Evolutionary conservation across 2,888 invertebrate genomes (phyloP).

Genomic region (Capitulum mitella): DNA sequence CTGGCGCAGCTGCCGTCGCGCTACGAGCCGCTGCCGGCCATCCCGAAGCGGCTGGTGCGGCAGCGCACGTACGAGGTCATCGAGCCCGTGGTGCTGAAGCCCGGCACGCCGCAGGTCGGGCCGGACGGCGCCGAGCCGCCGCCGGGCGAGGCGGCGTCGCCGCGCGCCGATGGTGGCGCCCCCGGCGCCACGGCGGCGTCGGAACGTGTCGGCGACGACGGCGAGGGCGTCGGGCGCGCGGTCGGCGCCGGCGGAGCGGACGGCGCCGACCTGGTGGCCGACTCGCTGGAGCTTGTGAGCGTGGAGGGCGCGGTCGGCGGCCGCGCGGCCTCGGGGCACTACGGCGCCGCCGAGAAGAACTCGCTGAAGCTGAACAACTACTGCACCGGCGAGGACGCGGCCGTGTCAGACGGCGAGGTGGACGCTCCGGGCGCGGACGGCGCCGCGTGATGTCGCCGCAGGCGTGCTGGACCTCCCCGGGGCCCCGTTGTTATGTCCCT

Average conservation of each 20-base stretch:
- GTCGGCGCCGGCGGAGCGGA: neutral
- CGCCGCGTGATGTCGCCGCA: neutral
- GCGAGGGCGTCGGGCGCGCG: neutral
- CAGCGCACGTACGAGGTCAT: conserved; percentile 5
- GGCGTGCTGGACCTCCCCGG: too few species aligned
- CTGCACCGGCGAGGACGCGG: neutral
- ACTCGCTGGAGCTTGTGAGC: neutral
- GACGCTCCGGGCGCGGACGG: neutral
- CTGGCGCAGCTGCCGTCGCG: neutral
- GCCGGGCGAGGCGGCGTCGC: too few species aligned
- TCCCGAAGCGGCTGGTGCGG: neutral
- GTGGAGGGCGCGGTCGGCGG: neutral
- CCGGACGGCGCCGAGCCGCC: neutral
- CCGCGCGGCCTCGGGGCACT: neutral
- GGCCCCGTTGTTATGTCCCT: too few species aligned
- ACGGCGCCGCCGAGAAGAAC: neutral
- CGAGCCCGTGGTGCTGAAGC: conserved; percentile 2
- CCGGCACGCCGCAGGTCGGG: neutral
- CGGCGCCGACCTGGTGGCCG: neutral
- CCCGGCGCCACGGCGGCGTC: neutral
- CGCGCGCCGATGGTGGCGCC: too few species aligned
- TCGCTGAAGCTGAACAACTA: neutral
- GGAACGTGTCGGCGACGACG: too few species aligned
- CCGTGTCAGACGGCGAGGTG: neutral
- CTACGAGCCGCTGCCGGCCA: conserved; percentile 23